Base-by-base conservation (phyloP, 2,113 vertebrate genomes). In the Proterorhinus semilunaris region DNA sequence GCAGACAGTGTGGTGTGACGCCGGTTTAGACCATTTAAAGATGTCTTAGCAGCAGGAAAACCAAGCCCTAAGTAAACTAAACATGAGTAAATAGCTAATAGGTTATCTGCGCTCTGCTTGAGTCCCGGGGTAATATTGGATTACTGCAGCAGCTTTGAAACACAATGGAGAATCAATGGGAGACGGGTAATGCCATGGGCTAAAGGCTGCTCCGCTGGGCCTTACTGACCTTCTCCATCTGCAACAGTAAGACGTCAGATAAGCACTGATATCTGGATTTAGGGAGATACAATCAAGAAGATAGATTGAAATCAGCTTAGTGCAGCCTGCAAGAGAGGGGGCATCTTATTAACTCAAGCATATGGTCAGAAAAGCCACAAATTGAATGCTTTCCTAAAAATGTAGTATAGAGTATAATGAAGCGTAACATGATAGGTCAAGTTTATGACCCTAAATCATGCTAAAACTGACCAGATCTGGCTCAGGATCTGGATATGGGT, bases 151-250 rank as follows among this genome's bases (percentile, higher is more conserved):
- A 80, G 68, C 79, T 69, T 72, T 72, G 64, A 88, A 74, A 83
- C 71, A 81, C 77, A 81, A 89, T 83, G 78, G 65, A 77, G 70
- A 87, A 88, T 91, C 88, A 83, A 88, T 87, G 83, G 65, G 68
- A 57, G 62, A 62, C 47, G 67, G 79, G 68, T 62, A 72, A 67
- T 57, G 69, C 69, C 66, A 65, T 68, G 55, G 15, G 10, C 48
- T 46, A 13, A 83, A 59, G 65, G 71, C 61, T 36, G 13, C 52
- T 65, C 66, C 66, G 43, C 70, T 67, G 72, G 75, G 76, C 52
- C 73, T 76, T 59, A 62, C 49, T 83, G 83, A 87, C 83, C 83
- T 75, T 85, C 68, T 69, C 65, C 43, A 69, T 44, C 72, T 63
- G 72, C 9, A 36, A 62, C 45, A 50, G 21, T 52, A 67, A 64